phyloP scores from a whole-genome alignment of 2,888 invertebrate species.

The Ochlodes sylvanus region DNA sequence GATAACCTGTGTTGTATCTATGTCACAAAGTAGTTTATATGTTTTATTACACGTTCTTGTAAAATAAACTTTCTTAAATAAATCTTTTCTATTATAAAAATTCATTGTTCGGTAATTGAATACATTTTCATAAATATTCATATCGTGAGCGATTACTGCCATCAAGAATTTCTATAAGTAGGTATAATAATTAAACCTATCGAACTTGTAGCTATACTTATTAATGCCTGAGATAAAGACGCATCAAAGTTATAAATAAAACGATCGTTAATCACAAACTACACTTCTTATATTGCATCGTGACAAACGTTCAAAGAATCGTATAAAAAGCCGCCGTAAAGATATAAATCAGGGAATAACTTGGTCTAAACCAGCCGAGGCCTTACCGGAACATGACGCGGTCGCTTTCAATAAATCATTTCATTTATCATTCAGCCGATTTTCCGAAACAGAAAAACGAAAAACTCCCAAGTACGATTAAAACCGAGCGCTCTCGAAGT shows the following conservation, averaged over 20 bases:
- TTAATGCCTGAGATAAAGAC: background rate
- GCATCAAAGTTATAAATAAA: background rate
- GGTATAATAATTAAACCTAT: too few species aligned
- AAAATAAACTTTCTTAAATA: too few species aligned
- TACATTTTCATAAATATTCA: too few species aligned
- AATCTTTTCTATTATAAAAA: too few species aligned
- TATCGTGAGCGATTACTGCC: too few species aligned
- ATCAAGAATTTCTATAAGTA: too few species aligned
- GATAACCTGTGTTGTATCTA: too few species aligned
- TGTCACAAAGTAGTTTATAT: too few species aligned
- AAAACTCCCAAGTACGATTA: constrained; percentile 56
- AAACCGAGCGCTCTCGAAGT: constrained; percentile 57
- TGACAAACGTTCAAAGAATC: background rate
- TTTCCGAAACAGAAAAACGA: constrained; percentile 51
- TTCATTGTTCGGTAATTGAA: too few species aligned
- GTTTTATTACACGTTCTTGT: too few species aligned
- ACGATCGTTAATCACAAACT: background rate
- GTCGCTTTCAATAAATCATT: constrained; percentile 53
- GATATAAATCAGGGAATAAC: constrained; percentile 29
- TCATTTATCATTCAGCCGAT: constrained; percentile 51
- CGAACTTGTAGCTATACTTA: too few species aligned
- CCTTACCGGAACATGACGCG: constrained; percentile 36
- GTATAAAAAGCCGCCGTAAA: constrained; percentile 5
- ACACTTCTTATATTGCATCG: background rate
- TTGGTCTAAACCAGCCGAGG: constrained; percentile 31